Conservation (phyloP, 2,113 vertebrate genomes). For the Eolophus roseicapilla region DNA sequence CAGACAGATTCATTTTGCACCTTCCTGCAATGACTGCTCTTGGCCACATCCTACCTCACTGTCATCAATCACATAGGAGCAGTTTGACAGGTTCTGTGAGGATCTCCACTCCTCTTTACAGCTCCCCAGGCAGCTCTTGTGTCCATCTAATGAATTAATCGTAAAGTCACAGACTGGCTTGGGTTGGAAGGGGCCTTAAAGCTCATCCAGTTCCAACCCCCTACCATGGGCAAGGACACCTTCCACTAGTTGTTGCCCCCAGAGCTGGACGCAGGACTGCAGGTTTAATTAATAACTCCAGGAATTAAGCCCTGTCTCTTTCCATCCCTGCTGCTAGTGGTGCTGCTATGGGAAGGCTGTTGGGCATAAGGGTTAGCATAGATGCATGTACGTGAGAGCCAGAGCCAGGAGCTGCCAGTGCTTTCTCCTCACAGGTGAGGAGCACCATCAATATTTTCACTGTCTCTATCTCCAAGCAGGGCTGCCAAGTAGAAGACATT, state of each 20-base stretch:
- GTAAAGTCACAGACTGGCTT: background rate
- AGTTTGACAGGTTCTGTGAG: background rate
- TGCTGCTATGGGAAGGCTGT: background rate
- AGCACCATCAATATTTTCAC: rapidly evolving
- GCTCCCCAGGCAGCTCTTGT: background rate
- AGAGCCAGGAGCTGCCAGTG: background rate
- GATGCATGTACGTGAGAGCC: rapidly evolving
- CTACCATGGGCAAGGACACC: background rate
- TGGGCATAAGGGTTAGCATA: rapidly evolving
- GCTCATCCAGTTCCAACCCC: background rate
- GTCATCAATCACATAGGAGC: background rate
- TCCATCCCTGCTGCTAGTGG: background rate
- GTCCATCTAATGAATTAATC: background rate
- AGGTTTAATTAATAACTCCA: background rate
- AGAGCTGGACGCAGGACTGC: background rate
- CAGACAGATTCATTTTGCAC: background rate
- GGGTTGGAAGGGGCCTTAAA: background rate
- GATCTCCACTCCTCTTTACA: background rate
- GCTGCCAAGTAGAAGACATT: background rate
- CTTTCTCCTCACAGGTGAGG: background rate
- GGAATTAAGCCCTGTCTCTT: background rate
- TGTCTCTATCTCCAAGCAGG: background rate
- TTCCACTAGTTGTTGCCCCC: background rate
- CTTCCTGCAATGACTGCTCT: background rate
- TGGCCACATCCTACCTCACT: rapidly evolving